These are phyloP conservation scores for Micrasema minimum DNA, from an alignment of 1,140 invertebrate species.

Conservation along the genomic window DNA sequence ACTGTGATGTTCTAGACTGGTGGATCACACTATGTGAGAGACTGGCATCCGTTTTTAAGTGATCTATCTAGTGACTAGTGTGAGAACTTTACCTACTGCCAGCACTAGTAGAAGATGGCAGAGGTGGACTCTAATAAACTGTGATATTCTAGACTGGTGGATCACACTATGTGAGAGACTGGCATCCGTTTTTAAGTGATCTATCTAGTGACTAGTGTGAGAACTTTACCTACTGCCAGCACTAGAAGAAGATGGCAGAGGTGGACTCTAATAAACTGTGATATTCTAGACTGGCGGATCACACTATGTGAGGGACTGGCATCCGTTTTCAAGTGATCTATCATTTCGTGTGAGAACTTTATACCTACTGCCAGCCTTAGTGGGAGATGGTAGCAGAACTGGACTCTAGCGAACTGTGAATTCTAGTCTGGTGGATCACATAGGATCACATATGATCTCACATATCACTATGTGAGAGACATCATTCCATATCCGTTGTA, in stretches of 20 bases:
- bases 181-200: slow-evolving; percentile 39
- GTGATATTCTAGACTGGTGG: slow-evolving; percentile 21
- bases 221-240: not conserved
- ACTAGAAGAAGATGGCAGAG: not conserved
- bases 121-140: not conserved
- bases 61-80: slow-evolving; percentile 43
- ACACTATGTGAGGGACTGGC: slow-evolving; percentile 12
- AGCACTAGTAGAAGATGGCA: not conserved
- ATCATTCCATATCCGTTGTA: no score
- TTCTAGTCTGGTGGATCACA: no score
- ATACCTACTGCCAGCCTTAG: not conserved
- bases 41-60: slow-evolving; percentile 33
- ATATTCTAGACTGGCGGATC: slow-evolving; percentile 19
- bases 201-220: slow-evolving; percentile 38
- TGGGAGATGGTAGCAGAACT: no score
- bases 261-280: not conserved
- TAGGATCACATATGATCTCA: no score
- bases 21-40: slow-evolving; percentile 1
- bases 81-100: not conserved
- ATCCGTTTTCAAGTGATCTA: slow-evolving; percentile 39
- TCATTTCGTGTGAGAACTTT: slow-evolving; percentile 35
- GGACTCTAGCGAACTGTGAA: no score
- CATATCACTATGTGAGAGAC: no score
- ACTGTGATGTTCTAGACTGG: slow-evolving; percentile 27
- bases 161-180: slow-evolving; percentile 6